phyloP scores from a whole-genome alignment of 2,797 vertebrate genomes.

The Cirrhinus molitorella region DNA sequence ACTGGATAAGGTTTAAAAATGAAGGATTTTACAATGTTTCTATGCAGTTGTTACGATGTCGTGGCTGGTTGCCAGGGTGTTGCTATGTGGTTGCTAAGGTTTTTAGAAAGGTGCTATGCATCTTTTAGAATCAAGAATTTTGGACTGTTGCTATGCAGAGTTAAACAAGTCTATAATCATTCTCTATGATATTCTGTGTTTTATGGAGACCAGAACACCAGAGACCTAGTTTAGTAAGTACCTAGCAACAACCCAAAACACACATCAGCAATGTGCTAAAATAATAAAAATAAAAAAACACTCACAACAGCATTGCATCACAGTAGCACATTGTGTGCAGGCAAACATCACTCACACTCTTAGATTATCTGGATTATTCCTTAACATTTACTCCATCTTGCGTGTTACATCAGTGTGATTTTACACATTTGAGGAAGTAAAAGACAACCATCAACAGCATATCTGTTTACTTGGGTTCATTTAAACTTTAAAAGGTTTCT shows the following conservation, averaged over 20 bases:
- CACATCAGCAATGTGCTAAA: not conserved
- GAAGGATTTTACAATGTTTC: not conserved
- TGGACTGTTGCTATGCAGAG: no score
- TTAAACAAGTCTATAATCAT: not conserved
- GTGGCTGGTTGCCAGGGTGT: not conserved
- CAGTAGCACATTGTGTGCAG: not conserved
- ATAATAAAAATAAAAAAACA: not conserved
- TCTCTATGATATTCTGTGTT: not conserved
- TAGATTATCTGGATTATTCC: not conserved
- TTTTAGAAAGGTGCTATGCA: no score
- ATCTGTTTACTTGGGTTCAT: constrained; percentile 7
- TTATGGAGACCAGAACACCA: not conserved
- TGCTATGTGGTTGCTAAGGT: no score
- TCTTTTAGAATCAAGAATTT: no score
- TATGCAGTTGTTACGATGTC: not conserved
- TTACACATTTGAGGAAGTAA: constrained; percentile 13
- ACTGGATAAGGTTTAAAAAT: not conserved
- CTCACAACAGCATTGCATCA: not conserved
- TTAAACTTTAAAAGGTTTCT: constrained; percentile 17
- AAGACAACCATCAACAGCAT: not conserved
- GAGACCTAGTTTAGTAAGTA: not conserved
- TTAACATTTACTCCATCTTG: not conserved
- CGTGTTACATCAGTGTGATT: not conserved
- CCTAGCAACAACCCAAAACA: not conserved
- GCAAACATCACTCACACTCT: not conserved